Evolutionary conservation across 2,888 invertebrate genomes (phyloP).

Genomic region (Lycocerus yunnanus): DNA sequence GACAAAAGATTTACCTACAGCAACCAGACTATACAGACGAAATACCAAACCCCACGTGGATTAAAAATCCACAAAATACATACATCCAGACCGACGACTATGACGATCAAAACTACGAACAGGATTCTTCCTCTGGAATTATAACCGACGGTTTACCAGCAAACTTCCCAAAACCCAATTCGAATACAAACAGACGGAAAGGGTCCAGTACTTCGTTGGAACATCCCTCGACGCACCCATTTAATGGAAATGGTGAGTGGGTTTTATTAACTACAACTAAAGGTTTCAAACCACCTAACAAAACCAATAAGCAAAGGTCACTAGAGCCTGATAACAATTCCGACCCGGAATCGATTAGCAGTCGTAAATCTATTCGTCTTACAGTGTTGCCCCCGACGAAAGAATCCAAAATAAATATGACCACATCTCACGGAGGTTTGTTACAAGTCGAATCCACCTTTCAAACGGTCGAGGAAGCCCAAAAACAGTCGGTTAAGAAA

Average conservation of each 20-base stretch:
- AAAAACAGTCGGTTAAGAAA: slow-evolving; percentile 53
- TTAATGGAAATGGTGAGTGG: slow-evolving; percentile 76
- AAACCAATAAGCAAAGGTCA: slow-evolving; percentile 45
- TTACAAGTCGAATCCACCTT: slow-evolving; percentile 75
- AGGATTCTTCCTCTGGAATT: slow-evolving; percentile 45
- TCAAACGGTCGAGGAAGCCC: slow-evolving; percentile 69
- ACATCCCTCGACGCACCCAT: slow-evolving; percentile 64
- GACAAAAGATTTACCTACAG: slow-evolving; percentile 45
- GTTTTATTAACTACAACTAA: slow-evolving; percentile 77
- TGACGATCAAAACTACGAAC: slow-evolving; percentile 35
- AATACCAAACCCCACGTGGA: slow-evolving; percentile 29
- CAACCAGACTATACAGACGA: slow-evolving; percentile 20
- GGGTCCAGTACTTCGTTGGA: slow-evolving; percentile 39
- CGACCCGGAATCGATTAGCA: slow-evolving; percentile 40
- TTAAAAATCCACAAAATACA: slow-evolving; percentile 45
- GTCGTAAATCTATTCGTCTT: slow-evolving; percentile 55
- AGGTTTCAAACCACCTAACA: slow-evolving; percentile 65
- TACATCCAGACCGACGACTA: slow-evolving; percentile 35
- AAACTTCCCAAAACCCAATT: slow-evolving; percentile 55
- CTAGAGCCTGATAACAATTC: slow-evolving; percentile 37
- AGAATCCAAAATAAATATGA: slow-evolving; percentile 65
- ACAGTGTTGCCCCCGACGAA: slow-evolving; percentile 75
- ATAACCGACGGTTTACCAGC: slow-evolving; percentile 62
- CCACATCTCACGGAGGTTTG: slow-evolving; percentile 73
- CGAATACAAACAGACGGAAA: slow-evolving; percentile 39